These are phyloP conservation scores for Shinisaurus crocodilurus DNA, from an alignment of 2,113 vertebrate genomes.

Conservation along the genomic window DNA sequence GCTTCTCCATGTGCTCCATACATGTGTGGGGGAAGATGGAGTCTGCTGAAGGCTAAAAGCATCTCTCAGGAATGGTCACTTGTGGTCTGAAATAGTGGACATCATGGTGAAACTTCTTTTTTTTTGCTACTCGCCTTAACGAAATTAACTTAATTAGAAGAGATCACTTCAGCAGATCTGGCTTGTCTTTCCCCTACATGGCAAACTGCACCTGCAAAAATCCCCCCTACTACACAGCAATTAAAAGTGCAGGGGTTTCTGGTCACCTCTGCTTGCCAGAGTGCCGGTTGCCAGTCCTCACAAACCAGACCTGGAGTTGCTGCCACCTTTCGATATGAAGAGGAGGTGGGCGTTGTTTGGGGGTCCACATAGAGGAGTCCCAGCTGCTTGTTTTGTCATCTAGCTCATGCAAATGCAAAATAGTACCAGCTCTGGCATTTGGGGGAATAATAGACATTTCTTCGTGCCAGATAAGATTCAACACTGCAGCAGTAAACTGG, in stretches of 20 bases:
- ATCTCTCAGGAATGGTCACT: no score
- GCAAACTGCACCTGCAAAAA: not conserved
- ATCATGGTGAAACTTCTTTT: no score
- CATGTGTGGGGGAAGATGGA: no score
- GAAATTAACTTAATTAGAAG: not conserved
- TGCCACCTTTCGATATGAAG: not conserved
- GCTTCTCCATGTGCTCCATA: no score
- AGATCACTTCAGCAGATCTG: not conserved
- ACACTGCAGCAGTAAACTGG: slow-evolving; percentile 38
- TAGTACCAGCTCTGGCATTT: no score
- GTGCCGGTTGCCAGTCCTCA: not conserved
- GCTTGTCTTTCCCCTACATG: not conserved
- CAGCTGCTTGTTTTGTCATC: not conserved
- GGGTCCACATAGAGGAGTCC: not conserved
- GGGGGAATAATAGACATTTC: not conserved
- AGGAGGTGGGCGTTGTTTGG: not conserved
- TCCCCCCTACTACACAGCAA: not conserved
- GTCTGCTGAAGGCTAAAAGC: no score
- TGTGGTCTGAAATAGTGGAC: no score
- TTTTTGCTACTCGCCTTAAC: no score
- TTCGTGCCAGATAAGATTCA: slow-evolving; percentile 18
- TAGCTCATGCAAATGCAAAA: not conserved
- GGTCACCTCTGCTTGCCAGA: not conserved
- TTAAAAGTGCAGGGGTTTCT: not conserved
- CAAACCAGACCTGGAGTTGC: not conserved